Base-by-base conservation (phyloP, 2,113 vertebrate species). In the Egretta garzetta region DNA sequence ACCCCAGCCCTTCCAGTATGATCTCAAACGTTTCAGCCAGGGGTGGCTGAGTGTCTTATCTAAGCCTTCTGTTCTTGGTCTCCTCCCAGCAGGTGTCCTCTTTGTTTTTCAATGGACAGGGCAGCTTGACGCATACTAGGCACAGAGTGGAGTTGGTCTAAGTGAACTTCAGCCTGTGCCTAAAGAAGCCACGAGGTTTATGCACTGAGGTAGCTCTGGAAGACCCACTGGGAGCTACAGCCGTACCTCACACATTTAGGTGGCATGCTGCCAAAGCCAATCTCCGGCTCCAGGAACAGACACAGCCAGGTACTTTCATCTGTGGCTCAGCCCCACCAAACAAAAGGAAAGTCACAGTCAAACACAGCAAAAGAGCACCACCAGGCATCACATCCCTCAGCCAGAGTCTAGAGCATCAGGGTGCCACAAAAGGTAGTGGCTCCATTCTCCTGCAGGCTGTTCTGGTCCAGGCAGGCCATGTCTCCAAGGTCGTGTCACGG, bases 211-310 rank as follows among this genome's bases (percentile, higher is more conserved):
- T 30, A 62, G 39, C 35, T 71, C 70, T 76, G 43, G 45, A 84
- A 79, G 39, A 19, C 30, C 13, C 39, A 28, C 12, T 26, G 35
- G 33, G 43, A 75, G 55, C n/a, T 47, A 63, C 3, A 53, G 49
- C 17, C 32, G 11, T 14, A 30, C 41, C 35, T 39, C 59, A 26
- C 8, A 4, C 0, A 0, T 19, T 30, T 26, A 23, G 27, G 59
- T 58, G 35, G 41, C 41, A 50, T 21, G 1, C 14, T 20, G 30
- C 22, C 58, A 77, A 71, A 60, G 23, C 22, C n/a, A 26, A 0
- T 11, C 39, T 56, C 53, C 7, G 5, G 32, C 53, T n/a, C 33
- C 55, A 47, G 73, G 60, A 93, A 60, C 23, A 63, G 55, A 22
- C 68, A 37, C 20, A 37, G 49, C 5, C 53, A 39, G 47, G 16